Base-by-base conservation (phyloP, 2,113 vertebrate genomes). In the Oreochromis tanganicae region DNA sequence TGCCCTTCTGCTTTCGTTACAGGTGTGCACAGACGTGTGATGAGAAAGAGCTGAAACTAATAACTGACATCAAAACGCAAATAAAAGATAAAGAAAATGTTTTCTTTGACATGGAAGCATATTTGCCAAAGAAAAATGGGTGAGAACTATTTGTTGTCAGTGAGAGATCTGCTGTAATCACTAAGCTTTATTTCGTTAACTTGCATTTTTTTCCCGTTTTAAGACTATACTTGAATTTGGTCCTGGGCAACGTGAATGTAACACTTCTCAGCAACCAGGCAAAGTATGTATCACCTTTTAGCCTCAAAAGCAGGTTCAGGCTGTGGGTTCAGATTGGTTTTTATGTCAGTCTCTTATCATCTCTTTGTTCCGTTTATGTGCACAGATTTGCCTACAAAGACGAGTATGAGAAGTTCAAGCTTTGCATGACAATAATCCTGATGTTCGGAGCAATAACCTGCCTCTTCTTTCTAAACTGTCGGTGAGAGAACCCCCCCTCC, bases 31-130 rank as follows among this genome's bases (percentile, higher is more conserved):
- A 91, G 87, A 85, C 90, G 3, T 97, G 96, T 8, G 95, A 96
- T 10, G 95, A 89, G 19, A 97, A 97, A 71, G 98, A 98, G 68
- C 88, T 91, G 3, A 95, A 96, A 50, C 89, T 97, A 16, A 88
- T 98, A 48, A 95, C 96, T 50, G 96, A 98, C 91, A 97, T 99
- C 86, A 96, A 95, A 21, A 71, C 92, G 48, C 97, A 96, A 94
- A 98, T 99, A 91, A 99, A 98, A 96, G 98, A 99, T 19, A 97
- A 97, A 80, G 97, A 98, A 85, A 97, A 98, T 91, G 85, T 97
- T 34, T 99, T 99, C 96, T 99, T 99, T 27, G 97, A 99, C 92
- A 99, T 99, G 99, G 99, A 99, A 92, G 97, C 99, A 21, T 99
- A 99, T 94, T 95, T 99, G 93, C 99, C 99, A n/a, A 99, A 99